Evolutionary conservation across 2,888 invertebrate species (phyloP).

Genomic region (Bimastos eiseni): DNA sequence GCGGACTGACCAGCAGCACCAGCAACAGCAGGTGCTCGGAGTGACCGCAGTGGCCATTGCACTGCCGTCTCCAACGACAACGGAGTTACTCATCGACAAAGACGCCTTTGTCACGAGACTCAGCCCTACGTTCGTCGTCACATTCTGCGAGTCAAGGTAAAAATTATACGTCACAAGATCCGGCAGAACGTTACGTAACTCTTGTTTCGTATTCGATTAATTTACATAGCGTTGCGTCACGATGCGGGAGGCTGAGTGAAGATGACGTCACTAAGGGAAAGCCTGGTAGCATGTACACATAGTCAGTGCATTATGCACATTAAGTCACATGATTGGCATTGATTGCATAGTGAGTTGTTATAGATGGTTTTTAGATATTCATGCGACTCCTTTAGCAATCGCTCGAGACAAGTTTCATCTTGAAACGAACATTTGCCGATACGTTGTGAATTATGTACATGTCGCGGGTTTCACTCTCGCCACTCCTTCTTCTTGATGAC

Average conservation of each 20-base stretch:
- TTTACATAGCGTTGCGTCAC: neutral
- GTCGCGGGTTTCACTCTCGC: too few species aligned
- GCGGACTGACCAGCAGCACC: neutral
- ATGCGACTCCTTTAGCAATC: neutral
- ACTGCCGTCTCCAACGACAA: conserved; percentile 92
- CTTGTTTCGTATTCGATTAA: too few species aligned
- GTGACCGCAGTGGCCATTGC: conserved; percentile 95
- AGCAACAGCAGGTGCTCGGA: conserved; percentile 62
- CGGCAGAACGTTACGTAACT: neutral
- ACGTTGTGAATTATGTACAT: neutral
- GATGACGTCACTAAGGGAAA: neutral
- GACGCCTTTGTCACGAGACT: conserved; percentile 85
- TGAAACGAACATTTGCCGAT: neutral
- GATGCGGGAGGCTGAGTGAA: too few species aligned
- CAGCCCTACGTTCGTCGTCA: conserved; percentile 91
- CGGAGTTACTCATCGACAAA: conserved; percentile 92
- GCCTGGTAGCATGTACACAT: neutral
- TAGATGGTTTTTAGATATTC: neutral
- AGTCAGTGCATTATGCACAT: neutral
- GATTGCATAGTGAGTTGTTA: neutral
- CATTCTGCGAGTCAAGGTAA: conserved; percentile 93
- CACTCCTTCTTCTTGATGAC: too few species aligned
- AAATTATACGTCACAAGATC: neutral
- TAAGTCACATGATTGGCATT: neutral
- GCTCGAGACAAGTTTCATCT: neutral